phyloP scores from a whole-genome alignment of 53 echinoderm and acorn worm species.

The Temnopleurus reevesii region DNA sequence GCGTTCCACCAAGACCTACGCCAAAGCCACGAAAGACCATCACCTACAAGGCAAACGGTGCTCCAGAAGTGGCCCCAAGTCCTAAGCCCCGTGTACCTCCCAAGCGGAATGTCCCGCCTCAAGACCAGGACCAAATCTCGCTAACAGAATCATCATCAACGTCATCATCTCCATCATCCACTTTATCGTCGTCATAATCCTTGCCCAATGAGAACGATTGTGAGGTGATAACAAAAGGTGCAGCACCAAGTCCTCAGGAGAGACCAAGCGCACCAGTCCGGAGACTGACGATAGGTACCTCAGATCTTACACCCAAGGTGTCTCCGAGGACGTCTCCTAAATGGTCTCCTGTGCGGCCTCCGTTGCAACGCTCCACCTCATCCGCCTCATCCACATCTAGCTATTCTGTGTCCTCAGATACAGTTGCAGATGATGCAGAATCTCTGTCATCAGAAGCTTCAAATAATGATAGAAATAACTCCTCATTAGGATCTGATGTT shows the following conservation, averaged over 20 bases:
- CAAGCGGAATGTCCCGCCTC: not conserved
- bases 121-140: not conserved
- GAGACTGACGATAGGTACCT: conserved; percentile 3
- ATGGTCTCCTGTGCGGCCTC: conserved; percentile 2
- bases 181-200: not conserved
- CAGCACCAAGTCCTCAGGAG: not conserved
- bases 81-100: conserved; percentile 30
- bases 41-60: not conserved
- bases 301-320: not conserved
- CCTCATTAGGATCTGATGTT: not conserved
- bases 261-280: conserved; percentile 27
- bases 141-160: not conserved
- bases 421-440: not conserved
- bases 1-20: conserved; percentile 5
- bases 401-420: not conserved
- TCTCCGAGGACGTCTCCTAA: conserved; percentile 13
- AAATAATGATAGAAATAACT: not conserved
- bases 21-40: conserved; percentile 54
- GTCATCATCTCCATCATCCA: not conserved
- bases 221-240: not conserved
- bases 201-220: not conserved
- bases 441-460: not conserved
- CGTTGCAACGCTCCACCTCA: conserved; percentile 9
- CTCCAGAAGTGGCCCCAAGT: not conserved
- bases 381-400: not conserved